phyloP scores from a whole-genome alignment of 2,797 vertebrate species.

The Eospalax fontanierii region DNA sequence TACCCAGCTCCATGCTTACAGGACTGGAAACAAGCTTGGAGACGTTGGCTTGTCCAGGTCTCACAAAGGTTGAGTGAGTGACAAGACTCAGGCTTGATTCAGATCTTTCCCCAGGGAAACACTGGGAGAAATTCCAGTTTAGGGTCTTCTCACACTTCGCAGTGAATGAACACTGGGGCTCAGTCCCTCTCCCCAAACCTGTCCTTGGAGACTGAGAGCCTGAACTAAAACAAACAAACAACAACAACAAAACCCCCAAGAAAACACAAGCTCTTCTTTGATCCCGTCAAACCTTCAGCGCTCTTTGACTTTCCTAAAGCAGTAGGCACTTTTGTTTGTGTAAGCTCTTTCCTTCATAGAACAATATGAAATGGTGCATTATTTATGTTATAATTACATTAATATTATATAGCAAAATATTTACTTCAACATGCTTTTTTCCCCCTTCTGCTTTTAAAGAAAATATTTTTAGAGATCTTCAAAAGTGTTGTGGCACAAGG shows the following conservation, averaged over 20 bases:
- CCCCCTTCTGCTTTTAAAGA: conserved; percentile 21
- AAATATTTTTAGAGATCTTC: conserved; percentile 36
- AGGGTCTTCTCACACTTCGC: not conserved
- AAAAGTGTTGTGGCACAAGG: not conserved
- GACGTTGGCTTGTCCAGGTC: not conserved
- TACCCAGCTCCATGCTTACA: not conserved
- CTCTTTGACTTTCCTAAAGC: not conserved
- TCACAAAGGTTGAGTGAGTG: not conserved
- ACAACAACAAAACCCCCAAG: conserved; percentile 61
- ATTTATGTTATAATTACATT: too few relatives aligned
- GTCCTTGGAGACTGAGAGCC: conserved; percentile 5
- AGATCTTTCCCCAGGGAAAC: not conserved
- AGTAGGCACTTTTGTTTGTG: not conserved
- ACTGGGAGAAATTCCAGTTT: not conserved
- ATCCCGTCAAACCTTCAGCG: conserved; percentile 22
- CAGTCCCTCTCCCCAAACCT: not conserved
- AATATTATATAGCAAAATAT: conserved; percentile 9
- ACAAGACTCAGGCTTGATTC: not conserved
- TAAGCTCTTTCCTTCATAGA: conserved; percentile 23
- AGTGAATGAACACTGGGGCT: not conserved
- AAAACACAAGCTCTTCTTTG: conserved; percentile 52
- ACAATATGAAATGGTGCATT: conserved; percentile 13
- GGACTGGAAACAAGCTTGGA: not conserved
- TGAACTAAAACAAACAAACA: too few relatives aligned
- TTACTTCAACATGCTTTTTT: conserved; percentile 23